Base-by-base conservation (phyloP, 2,888 invertebrate genomes). In the Tipula unca region DNA sequence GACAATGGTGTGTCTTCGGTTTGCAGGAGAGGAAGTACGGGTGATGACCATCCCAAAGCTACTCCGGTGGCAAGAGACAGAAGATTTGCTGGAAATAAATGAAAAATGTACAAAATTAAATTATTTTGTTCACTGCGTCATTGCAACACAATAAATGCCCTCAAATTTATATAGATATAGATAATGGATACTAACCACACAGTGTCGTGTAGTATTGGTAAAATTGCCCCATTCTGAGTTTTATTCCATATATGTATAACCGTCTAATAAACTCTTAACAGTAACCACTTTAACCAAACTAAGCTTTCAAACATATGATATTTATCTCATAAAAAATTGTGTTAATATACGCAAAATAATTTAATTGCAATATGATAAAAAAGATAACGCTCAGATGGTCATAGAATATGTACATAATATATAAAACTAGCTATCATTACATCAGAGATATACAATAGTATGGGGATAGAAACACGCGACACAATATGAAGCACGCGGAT, bases 21-120 rank as follows among this genome's bases (percentile, higher is more conserved):
- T 85, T 88, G 87, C 1, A 91, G 86, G n/a, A 90, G 88, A 14
- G 90, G 86, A 32, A 90, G 89, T 86, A 89, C 89, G 2, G 90
- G 87, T 0, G 90, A 90, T 0, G 89, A 88, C 91, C 91, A 91
- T 39, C 90, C 90, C 85, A 88, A 88, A 85, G 89, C 88, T 0
- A 89, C 89, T 1, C 90, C 90, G 88, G 89, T 89, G 0, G 89
- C 89, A 13, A 90, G 87, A 17, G 90, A 87, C 0, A 88, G 87
- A 0, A 91, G 89, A 82, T 90, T 90, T 0, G 88, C 90, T 89
- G 14, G 14, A 39, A 85, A 3, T 36, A 83, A 32, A 83, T 32
- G 10, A 82, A 29, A 82, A 82, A 5, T 32, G n/a, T n/a, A n/a
- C n/a, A n/a, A n/a, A n/a, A n/a, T n/a, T n/a, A n/a, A n/a, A n/a